Percentiles rank a stretch among this genome's conserved stretches.
Evolutionary conservation across 2,797 vertebrate species (phyloP).

Genomic region (Otolemur crassicaudatus): DNA sequence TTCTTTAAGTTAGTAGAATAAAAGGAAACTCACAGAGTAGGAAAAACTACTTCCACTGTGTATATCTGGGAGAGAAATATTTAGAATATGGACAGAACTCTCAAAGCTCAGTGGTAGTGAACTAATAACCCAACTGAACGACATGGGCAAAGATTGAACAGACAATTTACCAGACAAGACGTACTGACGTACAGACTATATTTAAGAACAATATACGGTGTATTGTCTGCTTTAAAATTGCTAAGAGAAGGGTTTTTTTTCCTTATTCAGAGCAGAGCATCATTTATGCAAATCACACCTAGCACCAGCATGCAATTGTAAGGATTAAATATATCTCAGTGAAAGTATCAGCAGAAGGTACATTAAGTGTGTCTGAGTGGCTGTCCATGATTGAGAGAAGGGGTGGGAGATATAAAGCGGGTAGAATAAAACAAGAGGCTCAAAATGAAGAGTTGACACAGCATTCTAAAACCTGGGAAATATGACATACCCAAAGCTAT

Average conservation of each 20-base stretch:
- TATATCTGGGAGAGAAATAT: neutral
- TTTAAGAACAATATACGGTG: neutral
- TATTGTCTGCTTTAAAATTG: neutral
- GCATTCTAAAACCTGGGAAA: neutral
- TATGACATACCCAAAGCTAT: fast-evolving
- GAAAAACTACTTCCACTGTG: neutral
- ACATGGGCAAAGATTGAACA: neutral
- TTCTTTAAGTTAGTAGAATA: neutral
- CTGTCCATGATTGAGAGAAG: neutral
- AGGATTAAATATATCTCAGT: neutral
- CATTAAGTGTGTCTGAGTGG: neutral
- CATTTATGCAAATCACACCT: neutral
- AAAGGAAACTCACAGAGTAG: neutral
- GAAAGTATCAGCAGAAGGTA: neutral
- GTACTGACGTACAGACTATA: neutral
- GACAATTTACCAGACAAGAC: neutral
- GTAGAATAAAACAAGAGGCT: neutral
- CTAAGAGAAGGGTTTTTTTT: neutral
- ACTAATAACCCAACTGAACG: neutral
- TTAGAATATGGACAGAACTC: neutral
- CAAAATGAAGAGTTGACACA: fast-evolving
- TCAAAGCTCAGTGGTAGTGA: neutral
- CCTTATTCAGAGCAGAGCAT: neutral
- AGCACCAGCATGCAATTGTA: neutral
- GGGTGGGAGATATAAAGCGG: neutral